Evolutionary conservation across 2,113 vertebrate species (phyloP).

Genomic region (Dicentrarchus labrax): DNA sequence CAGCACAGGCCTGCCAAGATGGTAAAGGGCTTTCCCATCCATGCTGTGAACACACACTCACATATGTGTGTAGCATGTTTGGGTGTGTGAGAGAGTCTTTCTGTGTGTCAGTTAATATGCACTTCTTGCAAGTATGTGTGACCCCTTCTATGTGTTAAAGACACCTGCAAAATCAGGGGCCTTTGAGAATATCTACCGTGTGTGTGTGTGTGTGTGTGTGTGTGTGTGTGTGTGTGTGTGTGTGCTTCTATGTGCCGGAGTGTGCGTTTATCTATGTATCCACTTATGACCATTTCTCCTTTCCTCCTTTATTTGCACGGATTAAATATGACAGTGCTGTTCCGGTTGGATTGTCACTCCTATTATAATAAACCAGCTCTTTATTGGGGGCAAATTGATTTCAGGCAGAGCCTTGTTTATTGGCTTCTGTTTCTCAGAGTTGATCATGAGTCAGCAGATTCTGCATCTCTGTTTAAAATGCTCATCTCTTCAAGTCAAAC

Average conservation of each 20-base stretch:
- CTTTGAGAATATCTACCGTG: background rate
- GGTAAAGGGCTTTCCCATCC: conserved; percentile 50
- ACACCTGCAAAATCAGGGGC: background rate
- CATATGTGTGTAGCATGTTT: conserved; percentile 15
- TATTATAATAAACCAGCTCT: conserved; percentile 66
- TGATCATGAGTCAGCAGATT: conserved; percentile 74
- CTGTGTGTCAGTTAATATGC: background rate
- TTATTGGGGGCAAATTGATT: conserved; percentile 77
- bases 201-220: conserved; percentile 2
- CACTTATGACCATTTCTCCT: conserved; percentile 37
- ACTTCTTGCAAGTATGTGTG: conserved; percentile 2
- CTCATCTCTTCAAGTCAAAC: conserved; percentile 18
- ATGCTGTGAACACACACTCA: conserved; percentile 15
- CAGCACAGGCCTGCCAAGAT: conserved; percentile 15
- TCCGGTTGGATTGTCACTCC: conserved; percentile 59
- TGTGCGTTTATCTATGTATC: conserved; percentile 22
- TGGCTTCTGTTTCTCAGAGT: conserved; percentile 58
- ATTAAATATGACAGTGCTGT: conserved; percentile 70
- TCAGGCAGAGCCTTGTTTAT: conserved; percentile 69
- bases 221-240: background rate
- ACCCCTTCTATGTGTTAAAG: conserved; percentile 1
- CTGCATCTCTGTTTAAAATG: conserved; percentile 38
- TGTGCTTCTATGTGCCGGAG: conserved; percentile 12
- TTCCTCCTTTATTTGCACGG: conserved; percentile 32
- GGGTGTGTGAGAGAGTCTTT: background rate